phyloP scores from a whole-genome alignment of 2,797 vertebrate species.

The Bucorvus abyssinicus region DNA sequence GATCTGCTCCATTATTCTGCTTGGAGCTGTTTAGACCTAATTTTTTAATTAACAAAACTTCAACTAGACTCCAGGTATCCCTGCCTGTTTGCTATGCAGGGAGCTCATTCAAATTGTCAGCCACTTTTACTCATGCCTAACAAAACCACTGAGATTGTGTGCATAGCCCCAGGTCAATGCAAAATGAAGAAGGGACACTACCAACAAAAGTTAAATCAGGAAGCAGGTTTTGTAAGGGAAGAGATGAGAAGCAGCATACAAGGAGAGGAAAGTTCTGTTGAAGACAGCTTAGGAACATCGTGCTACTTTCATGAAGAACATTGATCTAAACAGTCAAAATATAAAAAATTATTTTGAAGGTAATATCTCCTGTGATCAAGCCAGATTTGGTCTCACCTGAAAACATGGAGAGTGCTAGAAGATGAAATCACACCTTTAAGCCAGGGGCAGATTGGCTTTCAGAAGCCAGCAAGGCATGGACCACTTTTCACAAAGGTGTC shows the following conservation, averaged over 20 bases:
- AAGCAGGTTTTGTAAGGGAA: neutral
- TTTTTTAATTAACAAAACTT: conserved; percentile 55
- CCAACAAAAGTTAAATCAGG: neutral
- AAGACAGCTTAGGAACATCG: neutral
- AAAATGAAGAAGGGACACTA: neutral
- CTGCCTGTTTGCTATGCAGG: conserved; percentile 1
- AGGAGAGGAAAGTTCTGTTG: neutral
- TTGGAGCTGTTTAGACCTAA: neutral
- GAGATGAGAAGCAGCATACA: neutral
- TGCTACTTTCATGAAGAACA: neutral
- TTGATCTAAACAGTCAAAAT: neutral
- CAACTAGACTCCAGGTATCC: neutral
- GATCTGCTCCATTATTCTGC: conserved; percentile 43
- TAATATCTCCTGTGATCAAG: neutral
- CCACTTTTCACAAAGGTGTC: neutral
- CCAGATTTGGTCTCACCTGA: neutral
- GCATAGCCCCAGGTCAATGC: neutral
- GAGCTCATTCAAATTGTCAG: conserved; percentile 11
- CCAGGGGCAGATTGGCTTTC: neutral
- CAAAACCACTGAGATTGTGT: neutral
- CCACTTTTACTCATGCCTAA: neutral
- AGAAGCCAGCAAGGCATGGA: neutral
- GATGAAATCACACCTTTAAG: neutral
- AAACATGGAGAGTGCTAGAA: neutral
- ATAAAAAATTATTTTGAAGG: neutral